phyloP scores from a whole-genome alignment of 2,888 invertebrate species.

The Cylindroiulus punctatus region DNA sequence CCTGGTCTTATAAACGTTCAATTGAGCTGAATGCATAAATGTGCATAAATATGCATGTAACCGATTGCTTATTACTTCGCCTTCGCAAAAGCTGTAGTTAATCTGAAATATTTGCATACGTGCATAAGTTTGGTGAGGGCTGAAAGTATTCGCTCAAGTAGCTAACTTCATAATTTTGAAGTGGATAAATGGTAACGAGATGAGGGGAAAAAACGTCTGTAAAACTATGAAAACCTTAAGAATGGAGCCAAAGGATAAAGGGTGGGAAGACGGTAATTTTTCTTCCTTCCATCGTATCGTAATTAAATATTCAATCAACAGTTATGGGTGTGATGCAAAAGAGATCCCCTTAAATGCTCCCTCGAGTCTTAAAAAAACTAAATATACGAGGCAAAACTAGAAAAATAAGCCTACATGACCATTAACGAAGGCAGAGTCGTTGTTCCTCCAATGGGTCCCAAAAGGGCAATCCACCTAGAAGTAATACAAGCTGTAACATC shows the following conservation, averaged over 20 bases:
- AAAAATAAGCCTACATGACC: slow-evolving; percentile 15
- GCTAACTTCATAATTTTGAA: background rate
- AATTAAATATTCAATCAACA: slow-evolving; percentile 55
- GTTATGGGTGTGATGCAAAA: slow-evolving; percentile 52
- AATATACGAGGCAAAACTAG: background rate
- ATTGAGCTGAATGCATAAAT: too few relatives aligned
- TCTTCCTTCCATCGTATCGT: background rate
- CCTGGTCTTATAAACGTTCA: background rate
- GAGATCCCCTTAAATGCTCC: slow-evolving; percentile 45
- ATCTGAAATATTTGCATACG: slow-evolving; percentile 25
- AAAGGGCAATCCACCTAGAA: slow-evolving; percentile 22
- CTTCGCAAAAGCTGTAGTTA: background rate
- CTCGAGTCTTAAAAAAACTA: background rate
- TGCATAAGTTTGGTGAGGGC: background rate
- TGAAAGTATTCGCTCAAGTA: background rate
- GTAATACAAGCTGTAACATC: slow-evolving; percentile 10
- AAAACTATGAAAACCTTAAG: background rate
- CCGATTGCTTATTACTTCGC: background rate
- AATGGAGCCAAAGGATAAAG: background rate
- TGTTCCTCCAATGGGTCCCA: slow-evolving; percentile 25
- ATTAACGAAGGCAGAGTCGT: slow-evolving; percentile 32
- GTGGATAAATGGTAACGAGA: background rate
- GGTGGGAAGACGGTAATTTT: background rate
- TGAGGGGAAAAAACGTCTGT: background rate
- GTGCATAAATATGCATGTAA: background rate